phyloP scores from a whole-genome alignment of 2,888 invertebrate genomes.

The Calliopum simillimum region DNA sequence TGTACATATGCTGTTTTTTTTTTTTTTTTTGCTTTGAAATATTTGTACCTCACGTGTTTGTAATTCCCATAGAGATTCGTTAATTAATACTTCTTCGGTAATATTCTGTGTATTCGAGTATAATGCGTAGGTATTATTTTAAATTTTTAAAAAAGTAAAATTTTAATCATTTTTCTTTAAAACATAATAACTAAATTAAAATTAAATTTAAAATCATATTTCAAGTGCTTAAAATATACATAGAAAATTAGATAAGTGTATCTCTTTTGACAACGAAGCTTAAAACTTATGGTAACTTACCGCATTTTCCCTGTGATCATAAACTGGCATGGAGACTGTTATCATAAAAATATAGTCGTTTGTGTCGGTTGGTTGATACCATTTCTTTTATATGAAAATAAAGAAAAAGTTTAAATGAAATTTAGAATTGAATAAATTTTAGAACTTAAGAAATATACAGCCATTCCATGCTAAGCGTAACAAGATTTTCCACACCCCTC shows the following conservation, averaged over 20 bases:
- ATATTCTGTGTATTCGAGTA: constrained; percentile 77
- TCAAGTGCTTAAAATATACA: background rate
- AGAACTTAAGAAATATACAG: no score
- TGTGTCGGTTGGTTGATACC: constrained; percentile 69
- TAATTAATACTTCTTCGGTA: constrained; percentile 95
- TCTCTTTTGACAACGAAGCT: constrained; percentile 28
- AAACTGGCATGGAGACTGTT: constrained; percentile 93
- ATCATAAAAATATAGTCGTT: constrained; percentile 85
- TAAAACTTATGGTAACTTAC: constrained; percentile 70
- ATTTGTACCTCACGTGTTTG: constrained; percentile 89
- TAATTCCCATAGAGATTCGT: constrained; percentile 93
- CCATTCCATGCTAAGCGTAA: no score
- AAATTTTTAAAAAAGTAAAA: constrained; percentile 33
- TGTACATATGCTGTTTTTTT: constrained; percentile 32
- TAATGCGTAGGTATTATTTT: constrained; percentile 63
- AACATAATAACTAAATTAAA: constrained; percentile 31
- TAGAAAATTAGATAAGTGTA: no score
- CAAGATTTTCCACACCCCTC: no score
- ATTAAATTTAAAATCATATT: constrained; percentile 20
- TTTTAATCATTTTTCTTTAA: constrained; percentile 25
- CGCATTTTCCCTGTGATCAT: constrained; percentile 87
- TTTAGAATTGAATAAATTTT: background rate
- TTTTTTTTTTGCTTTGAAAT: constrained; percentile 11
- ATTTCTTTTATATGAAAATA: constrained; percentile 53
- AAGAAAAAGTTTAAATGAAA: constrained; percentile 1